phyloP scores from a whole-genome alignment of 2,888 invertebrate species.

The Hartigia nigra region DNA sequence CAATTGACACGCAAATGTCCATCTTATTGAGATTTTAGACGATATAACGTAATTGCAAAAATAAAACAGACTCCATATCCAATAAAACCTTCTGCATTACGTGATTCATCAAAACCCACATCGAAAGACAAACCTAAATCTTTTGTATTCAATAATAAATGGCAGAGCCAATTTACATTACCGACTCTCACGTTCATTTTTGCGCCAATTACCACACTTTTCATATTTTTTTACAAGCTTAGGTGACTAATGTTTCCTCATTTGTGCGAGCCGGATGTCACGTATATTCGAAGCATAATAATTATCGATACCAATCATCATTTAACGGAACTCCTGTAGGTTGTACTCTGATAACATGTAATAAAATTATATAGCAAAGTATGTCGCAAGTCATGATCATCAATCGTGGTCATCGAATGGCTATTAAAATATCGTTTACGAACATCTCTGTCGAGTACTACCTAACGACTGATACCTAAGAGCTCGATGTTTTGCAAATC shows the following conservation, averaged over 20 bases:
- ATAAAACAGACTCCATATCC: conserved; percentile 16
- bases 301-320: background rate
- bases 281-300: conserved; percentile 54
- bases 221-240: conserved; percentile 52
- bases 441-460: background rate
- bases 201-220: conserved; percentile 44
- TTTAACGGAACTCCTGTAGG: conserved; percentile 34
- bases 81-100: conserved; percentile 23
- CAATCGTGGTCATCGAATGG: background rate
- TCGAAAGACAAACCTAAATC: conserved; percentile 25
- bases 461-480: background rate
- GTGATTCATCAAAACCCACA: conserved; percentile 24
- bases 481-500: background rate
- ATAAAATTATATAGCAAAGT: conserved; percentile 62
- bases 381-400: no score
- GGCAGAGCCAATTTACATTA: background rate
- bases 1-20: conserved; percentile 30
- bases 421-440: background rate
- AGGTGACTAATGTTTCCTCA: conserved; percentile 48
- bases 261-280: conserved; percentile 59
- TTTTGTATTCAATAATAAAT: conserved; percentile 48
- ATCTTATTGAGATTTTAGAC: conserved; percentile 37
- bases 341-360: conserved; percentile 62
- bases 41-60: conserved; percentile 20
- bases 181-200: conserved; percentile 49